Conservation (phyloP, 2,888 invertebrate species). For the Zootermopsis nevadensis region DNA sequence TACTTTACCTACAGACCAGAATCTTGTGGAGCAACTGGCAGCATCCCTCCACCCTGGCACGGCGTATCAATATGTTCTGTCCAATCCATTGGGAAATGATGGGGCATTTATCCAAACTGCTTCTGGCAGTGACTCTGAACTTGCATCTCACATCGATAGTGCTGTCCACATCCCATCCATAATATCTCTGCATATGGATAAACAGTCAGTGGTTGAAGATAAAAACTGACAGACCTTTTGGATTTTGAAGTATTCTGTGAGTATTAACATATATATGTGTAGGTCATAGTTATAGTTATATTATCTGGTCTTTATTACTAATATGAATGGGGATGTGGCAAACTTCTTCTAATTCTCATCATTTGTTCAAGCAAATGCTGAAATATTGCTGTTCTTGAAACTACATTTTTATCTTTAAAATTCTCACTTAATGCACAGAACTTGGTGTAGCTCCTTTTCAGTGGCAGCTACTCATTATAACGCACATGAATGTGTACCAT, state of each 20-base stretch:
- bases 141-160: conserved; percentile 17
- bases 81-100: conserved; percentile 34
- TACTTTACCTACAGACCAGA: conserved; percentile 33
- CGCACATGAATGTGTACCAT: too few relatives aligned
- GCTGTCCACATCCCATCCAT: conserved; percentile 37
- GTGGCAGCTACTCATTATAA: too few relatives aligned
- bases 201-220: conserved; percentile 25
- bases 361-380: too few relatives aligned
- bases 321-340: too few relatives aligned
- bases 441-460: too few relatives aligned
- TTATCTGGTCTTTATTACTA: too few relatives aligned
- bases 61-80: conserved; percentile 44
- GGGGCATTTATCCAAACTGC: conserved; percentile 39
- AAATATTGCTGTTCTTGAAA: too few relatives aligned
- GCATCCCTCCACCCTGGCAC: conserved; percentile 41
- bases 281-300: too few relatives aligned
- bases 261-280: too few relatives aligned
- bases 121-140: conserved; percentile 30
- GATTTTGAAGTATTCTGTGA: neutral
- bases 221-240: conserved; percentile 1
- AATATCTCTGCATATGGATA: conserved; percentile 34
- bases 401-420: too few relatives aligned
- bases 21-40: conserved; percentile 45
- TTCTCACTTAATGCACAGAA: too few relatives aligned
- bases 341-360: too few relatives aligned